Evolutionary conservation across 2,113 vertebrate species (phyloP).

Genomic region (Cricetomys ansorgei): DNA sequence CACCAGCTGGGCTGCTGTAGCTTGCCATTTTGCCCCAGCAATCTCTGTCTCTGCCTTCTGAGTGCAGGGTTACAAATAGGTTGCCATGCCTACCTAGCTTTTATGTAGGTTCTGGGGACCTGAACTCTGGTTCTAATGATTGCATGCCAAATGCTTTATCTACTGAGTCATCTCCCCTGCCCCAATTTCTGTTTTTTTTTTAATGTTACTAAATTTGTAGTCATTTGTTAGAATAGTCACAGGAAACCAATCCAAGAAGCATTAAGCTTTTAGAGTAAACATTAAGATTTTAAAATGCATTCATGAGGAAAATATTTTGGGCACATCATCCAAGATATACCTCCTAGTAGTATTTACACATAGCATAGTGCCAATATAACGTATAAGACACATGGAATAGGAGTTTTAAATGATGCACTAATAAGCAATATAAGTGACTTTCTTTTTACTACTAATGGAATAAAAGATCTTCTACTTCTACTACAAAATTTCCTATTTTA

Average conservation of each 20-base stretch:
- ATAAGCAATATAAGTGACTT: background rate
- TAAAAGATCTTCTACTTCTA: background rate
- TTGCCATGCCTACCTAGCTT: background rate
- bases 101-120: background rate
- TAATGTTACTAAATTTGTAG: background rate
- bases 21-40: background rate
- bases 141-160: background rate
- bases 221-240: constrained; percentile 11
- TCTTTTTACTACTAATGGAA: background rate
- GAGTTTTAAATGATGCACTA: background rate
- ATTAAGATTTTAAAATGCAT: background rate
- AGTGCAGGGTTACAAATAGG: background rate
- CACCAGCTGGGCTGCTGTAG: too few species aligned
- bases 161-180: background rate
- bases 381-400: background rate
- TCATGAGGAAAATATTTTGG: constrained; percentile 30
- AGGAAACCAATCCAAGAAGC: background rate
- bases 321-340: background rate
- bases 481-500: background rate
- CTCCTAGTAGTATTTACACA: background rate
- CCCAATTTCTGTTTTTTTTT: background rate
- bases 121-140: background rate
- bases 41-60: background rate
- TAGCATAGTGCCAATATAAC: background rate
- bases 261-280: background rate